Evolutionary conservation across 2,113 vertebrate species (phyloP).

Genomic region (Odontesthes bonariensis): DNA sequence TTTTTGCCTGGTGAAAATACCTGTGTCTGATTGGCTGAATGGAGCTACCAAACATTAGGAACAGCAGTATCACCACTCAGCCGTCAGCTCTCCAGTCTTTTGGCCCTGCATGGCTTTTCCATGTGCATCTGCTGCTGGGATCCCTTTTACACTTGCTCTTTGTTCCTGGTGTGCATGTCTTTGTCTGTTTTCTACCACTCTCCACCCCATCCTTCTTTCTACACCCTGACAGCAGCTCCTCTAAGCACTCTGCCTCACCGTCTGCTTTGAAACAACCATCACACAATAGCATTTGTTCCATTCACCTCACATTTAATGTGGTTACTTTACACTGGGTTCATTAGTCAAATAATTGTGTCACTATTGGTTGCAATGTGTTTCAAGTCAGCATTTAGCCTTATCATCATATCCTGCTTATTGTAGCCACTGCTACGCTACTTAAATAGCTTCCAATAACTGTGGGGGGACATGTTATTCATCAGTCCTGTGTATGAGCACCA

Average conservation of each 20-base stretch:
- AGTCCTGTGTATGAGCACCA: no score
- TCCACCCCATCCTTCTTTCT: neutral
- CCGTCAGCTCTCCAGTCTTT: slow-evolving; percentile 71
- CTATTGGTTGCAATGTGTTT: no score
- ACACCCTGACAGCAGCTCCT: neutral
- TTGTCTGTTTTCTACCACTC: slow-evolving; percentile 2
- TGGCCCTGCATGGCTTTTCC: slow-evolving; percentile 52
- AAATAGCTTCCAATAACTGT: no score
- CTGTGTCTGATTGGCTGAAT: neutral
- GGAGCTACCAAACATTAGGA: slow-evolving; percentile 21
- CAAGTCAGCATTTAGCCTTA: no score
- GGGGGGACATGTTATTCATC: no score
- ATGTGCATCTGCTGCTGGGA: slow-evolving; percentile 4
- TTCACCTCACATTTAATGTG: no score
- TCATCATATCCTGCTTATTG: no score
- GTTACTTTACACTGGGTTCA: no score
- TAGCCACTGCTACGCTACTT: no score
- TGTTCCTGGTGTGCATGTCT: slow-evolving; percentile 14
- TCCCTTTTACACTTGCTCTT: neutral
- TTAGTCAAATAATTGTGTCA: no score
- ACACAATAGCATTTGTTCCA: no score
- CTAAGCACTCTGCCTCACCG: neutral
- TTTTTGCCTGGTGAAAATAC: neutral
- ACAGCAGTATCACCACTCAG: slow-evolving; percentile 81
- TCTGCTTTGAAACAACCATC: neutral